Percentiles rank a stretch among this genome's conserved stretches.
Conservation (phyloP, 2,797 vertebrate genomes). For the Toxotes lorentzi region DNA sequence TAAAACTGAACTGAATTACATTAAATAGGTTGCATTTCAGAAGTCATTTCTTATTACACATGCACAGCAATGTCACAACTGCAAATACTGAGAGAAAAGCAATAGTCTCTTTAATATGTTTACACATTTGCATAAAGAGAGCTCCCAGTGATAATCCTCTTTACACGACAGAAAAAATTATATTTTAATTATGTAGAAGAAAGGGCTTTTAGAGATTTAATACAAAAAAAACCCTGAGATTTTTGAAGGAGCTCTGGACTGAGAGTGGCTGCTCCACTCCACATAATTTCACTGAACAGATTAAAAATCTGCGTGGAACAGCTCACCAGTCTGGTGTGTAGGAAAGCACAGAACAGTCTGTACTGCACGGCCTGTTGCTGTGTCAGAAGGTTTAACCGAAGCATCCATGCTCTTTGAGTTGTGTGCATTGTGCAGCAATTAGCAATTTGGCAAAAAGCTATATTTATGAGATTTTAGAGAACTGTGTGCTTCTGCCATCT, state of each 20-base stretch:
- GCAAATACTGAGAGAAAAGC: not conserved
- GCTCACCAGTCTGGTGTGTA: slow-evolving; percentile 9
- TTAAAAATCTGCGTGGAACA: not conserved
- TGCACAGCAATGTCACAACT: not conserved
- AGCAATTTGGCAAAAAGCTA: too few relatives aligned
- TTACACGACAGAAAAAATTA: not conserved
- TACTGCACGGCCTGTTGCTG: not conserved
- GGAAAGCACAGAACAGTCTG: slow-evolving; percentile 23
- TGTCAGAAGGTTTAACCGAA: not conserved
- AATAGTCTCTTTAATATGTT: not conserved
- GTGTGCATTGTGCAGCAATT: not conserved
- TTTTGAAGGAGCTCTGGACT: not conserved
- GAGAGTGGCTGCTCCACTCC: not conserved
- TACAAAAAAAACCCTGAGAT: not conserved
- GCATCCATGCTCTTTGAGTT: not conserved
- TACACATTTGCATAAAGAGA: slow-evolving; percentile 9
- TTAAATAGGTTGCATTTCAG: not conserved
- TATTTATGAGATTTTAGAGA: not conserved
- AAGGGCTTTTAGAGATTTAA: slow-evolving; percentile 4
- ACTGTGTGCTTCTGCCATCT: not conserved
- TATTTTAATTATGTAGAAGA: not conserved
- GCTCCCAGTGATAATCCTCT: not conserved
- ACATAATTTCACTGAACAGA: slow-evolving; percentile 7
- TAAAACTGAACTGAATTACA: not conserved
- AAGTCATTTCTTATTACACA: not conserved